Evolutionary conservation across 2,113 vertebrate species (phyloP).

Genomic region (Rafetus swinhoei): DNA sequence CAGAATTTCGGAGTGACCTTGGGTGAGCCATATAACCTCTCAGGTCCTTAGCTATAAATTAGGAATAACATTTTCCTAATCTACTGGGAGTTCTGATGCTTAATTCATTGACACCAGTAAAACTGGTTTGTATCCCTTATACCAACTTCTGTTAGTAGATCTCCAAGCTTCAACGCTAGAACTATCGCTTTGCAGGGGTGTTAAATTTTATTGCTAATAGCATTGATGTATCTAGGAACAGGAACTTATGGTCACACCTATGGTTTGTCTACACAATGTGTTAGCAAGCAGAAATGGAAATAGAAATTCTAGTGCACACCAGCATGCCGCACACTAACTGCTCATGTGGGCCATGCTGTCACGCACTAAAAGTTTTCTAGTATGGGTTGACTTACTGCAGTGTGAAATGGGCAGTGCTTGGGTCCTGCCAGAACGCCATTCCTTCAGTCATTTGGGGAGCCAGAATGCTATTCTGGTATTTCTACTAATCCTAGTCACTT

Average conservation of each 20-base stretch:
- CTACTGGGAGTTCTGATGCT: not conserved
- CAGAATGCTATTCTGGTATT: no score
- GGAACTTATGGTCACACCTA: not conserved
- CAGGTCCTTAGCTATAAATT: not conserved
- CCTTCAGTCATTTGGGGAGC: no score
- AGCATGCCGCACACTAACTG: no score
- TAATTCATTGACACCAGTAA: not conserved
- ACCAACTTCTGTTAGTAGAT: not conserved
- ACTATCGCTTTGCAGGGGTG: not conserved
- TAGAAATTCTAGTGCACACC: not conserved
- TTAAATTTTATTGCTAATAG: accelerated
- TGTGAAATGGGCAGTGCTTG: no score
- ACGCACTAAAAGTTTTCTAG: no score
- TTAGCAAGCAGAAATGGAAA: not conserved
- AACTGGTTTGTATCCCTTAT: not conserved
- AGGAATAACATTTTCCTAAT: not conserved
- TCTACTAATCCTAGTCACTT: no score
- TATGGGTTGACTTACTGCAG: no score
- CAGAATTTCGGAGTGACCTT: not conserved
- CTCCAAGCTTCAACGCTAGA: not conserved
- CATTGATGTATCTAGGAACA: not conserved
- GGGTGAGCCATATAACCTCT: not conserved
- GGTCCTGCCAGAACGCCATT: no score
- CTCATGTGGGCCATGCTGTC: no score
- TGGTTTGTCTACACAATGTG: not conserved